These are phyloP conservation scores for Tragelaphus scriptus DNA, from an alignment of 2,113 vertebrate species.

Conservation along the genomic window DNA sequence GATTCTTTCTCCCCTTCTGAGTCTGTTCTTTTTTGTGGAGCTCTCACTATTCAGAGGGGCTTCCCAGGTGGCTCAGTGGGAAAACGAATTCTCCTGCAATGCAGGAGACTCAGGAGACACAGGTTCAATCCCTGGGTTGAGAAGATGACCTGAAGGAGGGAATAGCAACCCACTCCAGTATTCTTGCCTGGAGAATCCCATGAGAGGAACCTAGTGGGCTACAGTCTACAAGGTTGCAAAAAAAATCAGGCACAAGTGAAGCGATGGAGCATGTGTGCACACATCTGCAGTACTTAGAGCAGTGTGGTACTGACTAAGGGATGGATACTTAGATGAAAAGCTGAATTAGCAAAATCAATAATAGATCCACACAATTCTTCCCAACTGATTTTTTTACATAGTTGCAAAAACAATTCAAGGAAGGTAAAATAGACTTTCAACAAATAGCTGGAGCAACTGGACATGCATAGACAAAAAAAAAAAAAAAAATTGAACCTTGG, in stretches of 20 bases:
- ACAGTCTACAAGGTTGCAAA: neutral
- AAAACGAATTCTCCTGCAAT: neutral
- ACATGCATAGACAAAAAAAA: neutral
- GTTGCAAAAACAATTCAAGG: neutral
- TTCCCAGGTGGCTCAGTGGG: neutral
- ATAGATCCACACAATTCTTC: neutral
- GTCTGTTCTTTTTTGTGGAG: neutral
- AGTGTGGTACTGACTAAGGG: neutral
- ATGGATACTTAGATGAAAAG: neutral
- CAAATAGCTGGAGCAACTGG: neutral
- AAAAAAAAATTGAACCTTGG: neutral
- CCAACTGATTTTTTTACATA: neutral
- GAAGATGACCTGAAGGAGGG: neutral
- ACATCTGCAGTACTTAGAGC: neutral
- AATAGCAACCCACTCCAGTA: neutral
- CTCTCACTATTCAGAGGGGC: neutral
- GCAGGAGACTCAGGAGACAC: neutral
- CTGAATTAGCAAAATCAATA: neutral
- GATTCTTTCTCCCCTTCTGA: neutral
- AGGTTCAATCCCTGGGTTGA: neutral
- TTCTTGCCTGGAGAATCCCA: neutral
- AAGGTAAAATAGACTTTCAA: neutral
- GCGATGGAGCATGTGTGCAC: rapidly evolving
- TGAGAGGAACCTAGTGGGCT: neutral
- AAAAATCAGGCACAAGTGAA: neutral